These are phyloP conservation scores for Catharus ustulatus DNA, from an alignment of 2,797 vertebrate genomes.

Conservation along the genomic window DNA sequence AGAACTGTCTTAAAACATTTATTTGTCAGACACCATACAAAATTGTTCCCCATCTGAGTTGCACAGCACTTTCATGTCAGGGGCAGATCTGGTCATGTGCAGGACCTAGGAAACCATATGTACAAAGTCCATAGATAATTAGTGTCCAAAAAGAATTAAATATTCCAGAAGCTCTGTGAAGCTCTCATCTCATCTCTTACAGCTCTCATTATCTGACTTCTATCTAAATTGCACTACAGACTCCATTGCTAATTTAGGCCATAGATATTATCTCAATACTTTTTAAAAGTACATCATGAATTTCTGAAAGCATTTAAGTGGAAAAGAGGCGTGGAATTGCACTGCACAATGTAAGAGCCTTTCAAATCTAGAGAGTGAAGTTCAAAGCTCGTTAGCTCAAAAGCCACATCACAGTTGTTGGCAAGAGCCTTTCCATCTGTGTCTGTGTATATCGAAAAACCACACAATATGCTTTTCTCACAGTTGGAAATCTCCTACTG, in stretches of 20 bases:
- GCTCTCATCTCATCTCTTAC: background rate
- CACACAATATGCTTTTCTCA: constrained; percentile 3
- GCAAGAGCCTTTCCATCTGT: background rate
- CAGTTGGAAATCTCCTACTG: constrained; percentile 17
- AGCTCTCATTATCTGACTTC: background rate
- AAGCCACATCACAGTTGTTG: background rate
- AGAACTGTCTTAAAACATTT: background rate
- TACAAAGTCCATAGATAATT: background rate
- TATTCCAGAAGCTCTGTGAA: background rate
- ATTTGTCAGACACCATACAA: background rate
- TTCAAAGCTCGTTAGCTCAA: background rate
- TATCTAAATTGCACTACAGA: background rate
- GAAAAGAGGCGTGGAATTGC: background rate
- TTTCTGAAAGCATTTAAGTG: background rate
- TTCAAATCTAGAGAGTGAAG: background rate
- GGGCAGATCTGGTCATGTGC: background rate
- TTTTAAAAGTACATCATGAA: background rate
- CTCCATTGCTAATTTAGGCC: background rate
- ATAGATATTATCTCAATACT: background rate
- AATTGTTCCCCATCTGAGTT: background rate
- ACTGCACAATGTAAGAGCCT: background rate
- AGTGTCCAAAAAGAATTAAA: background rate
- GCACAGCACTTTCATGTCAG: background rate
- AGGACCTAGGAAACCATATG: background rate
- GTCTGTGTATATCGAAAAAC: background rate